A percentile compares a stretch with the other conserved stretches of the same genome.
phyloP scores from a whole-genome alignment of 2,888 invertebrate species.

The Tetropium fuscum region DNA sequence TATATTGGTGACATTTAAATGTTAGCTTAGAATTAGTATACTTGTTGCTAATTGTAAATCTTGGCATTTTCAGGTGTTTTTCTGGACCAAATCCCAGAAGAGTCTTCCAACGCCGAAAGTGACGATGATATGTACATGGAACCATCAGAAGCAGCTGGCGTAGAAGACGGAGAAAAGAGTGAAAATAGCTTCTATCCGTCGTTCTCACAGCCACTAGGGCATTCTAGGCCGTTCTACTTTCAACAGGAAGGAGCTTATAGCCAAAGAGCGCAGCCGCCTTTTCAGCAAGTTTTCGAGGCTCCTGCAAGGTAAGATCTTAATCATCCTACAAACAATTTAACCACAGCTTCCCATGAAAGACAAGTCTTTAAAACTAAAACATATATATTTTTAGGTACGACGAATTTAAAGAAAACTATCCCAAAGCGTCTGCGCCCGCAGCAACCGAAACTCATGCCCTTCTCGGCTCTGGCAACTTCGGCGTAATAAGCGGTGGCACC shows the following conservation, averaged over 20 bases:
- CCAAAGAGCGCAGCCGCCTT: slow-evolving; percentile 68
- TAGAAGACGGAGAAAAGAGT: slow-evolving; percentile 54
- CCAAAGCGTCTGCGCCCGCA: slow-evolving; percentile 17
- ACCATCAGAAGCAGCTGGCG: slow-evolving; percentile 51
- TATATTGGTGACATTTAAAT: no score
- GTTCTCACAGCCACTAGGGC: slow-evolving; percentile 73
- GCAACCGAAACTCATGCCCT: slow-evolving; percentile 54
- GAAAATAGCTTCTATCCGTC: slow-evolving; percentile 80
- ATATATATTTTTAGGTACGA: slow-evolving; percentile 62
- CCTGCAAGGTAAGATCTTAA: slow-evolving; percentile 30
- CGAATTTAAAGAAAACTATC: slow-evolving; percentile 55
- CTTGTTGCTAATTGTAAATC: no score
- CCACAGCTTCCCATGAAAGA: not conserved
- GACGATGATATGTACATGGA: slow-evolving; percentile 67
- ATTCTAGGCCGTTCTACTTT: slow-evolving; percentile 72
- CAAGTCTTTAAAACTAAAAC: no score
- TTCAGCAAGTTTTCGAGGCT: slow-evolving; percentile 55
- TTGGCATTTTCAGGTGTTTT: no score
- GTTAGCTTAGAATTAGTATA: no score
- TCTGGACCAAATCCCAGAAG: no score
- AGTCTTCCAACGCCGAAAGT: slow-evolving; percentile 54
- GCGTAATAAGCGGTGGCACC: slow-evolving; percentile 87
- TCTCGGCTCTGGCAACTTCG: slow-evolving; percentile 87
- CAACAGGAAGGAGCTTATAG: slow-evolving; percentile 73
- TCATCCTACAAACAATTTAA: not conserved